These are phyloP conservation scores for Ardeotis arabs DNA, from an alignment of 2,113 vertebrate species.

Conservation along the genomic window DNA sequence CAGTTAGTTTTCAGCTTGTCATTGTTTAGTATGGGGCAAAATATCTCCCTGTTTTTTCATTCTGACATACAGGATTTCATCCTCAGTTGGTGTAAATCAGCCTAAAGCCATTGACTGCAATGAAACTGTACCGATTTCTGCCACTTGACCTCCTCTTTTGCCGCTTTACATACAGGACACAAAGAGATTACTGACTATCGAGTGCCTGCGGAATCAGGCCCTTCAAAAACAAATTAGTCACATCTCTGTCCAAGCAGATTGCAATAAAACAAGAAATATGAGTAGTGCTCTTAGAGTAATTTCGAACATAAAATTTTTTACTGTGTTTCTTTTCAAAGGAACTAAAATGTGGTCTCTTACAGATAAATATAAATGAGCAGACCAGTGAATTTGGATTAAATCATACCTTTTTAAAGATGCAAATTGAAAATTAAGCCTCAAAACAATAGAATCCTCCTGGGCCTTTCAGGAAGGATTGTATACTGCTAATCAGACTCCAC, in stretches of 20 bases:
- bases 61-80: not conserved
- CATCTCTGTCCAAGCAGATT: constrained; percentile 29
- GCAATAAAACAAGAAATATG: constrained; percentile 19
- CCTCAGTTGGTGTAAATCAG: constrained; percentile 12
- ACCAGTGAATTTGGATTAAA: constrained; percentile 67
- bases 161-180: not conserved
- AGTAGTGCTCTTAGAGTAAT: constrained; percentile 9
- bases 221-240: constrained; percentile 55
- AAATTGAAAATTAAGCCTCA: constrained; percentile 72
- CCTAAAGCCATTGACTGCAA: not conserved
- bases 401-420: constrained; percentile 69
- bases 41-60: not conserved
- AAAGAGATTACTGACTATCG: constrained; percentile 37
- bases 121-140: not conserved
- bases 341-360: constrained; percentile 60
- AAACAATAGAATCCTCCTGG: constrained; percentile 49
- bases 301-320: not conserved
- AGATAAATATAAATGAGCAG: constrained; percentile 68
- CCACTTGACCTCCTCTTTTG: constrained; percentile 40
- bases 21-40: not conserved
- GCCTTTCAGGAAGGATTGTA: constrained; percentile 26
- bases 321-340: constrained; percentile 33
- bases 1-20: not conserved
- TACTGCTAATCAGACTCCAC: not conserved
- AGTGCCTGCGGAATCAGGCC: constrained; percentile 52